These are phyloP conservation scores for Falco peregrinus DNA, from an alignment of 2,797 vertebrate genomes.

Conservation along the genomic window DNA sequence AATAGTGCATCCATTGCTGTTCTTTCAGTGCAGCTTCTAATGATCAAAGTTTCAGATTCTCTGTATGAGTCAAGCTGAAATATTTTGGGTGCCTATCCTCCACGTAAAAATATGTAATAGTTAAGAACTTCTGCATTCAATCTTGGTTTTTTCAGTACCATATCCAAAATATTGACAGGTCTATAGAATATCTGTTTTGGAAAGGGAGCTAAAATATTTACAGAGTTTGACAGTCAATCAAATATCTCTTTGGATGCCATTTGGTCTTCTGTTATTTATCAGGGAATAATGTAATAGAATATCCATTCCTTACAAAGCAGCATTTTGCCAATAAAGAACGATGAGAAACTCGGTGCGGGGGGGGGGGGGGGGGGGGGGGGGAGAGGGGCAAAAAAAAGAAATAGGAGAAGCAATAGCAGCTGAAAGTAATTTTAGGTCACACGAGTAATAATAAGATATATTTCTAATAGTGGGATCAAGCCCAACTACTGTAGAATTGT, in stretches of 20 bases:
- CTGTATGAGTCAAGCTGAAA: neutral
- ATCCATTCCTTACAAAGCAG: neutral
- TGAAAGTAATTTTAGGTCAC: neutral
- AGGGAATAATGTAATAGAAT: neutral
- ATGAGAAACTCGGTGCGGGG: neutral
- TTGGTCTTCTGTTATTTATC: neutral
- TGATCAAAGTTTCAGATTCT: neutral
- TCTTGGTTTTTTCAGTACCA: neutral
- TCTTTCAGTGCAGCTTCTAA: neutral
- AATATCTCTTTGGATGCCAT: neutral
- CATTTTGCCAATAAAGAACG: neutral
- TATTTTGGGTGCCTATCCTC: neutral
- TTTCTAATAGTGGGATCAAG: neutral
- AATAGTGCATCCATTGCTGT: neutral
- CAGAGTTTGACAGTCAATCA: neutral
- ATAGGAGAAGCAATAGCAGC: neutral
- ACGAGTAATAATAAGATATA: neutral
- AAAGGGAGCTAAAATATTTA: neutral
- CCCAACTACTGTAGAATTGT: neutral
- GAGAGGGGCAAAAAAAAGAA: neutral
- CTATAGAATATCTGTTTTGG: neutral
- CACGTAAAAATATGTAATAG: neutral
- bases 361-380: too few relatives aligned
- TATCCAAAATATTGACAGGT: neutral
- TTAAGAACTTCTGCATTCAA: neutral